These are phyloP conservation scores for Amphimallon solstitiale DNA, from an alignment of 2,888 invertebrate genomes.

Conservation along the genomic window DNA sequence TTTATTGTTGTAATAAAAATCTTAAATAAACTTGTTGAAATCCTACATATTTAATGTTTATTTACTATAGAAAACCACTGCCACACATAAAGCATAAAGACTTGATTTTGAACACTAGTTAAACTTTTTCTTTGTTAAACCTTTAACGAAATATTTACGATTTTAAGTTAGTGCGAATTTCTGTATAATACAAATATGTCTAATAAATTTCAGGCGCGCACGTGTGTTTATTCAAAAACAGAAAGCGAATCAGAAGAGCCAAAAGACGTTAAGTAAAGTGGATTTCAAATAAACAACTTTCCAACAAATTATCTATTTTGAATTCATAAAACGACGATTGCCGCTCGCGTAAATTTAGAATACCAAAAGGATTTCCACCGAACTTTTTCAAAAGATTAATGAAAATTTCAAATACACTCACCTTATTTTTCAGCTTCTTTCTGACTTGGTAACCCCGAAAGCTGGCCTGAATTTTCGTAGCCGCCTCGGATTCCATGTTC, in stretches of 20 bases:
- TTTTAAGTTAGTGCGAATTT: constrained; percentile 8
- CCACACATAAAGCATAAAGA: too few species aligned
- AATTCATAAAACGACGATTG: neutral
- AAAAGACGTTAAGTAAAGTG: neutral
- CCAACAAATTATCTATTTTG: constrained; percentile 13
- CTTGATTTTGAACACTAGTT: neutral
- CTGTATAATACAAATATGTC: neutral
- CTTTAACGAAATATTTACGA: neutral
- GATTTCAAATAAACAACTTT: constrained; percentile 16
- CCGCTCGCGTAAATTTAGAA: neutral
- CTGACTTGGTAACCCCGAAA: constrained; percentile 73
- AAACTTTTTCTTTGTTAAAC: neutral
- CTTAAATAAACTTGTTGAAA: too few species aligned
- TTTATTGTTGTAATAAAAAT: too few species aligned
- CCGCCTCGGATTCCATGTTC: constrained; percentile 63
- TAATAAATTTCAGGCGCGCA: neutral
- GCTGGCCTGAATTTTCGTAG: constrained; percentile 77
- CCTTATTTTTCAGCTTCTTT: constrained; percentile 61
- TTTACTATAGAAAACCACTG: too few species aligned
- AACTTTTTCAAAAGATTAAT: neutral
- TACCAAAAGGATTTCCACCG: neutral
- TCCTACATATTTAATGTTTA: too few species aligned
- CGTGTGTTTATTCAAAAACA: constrained; percentile 14
- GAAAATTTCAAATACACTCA: constrained; percentile 43
- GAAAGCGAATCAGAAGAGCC: neutral